Evolutionary conservation across 2,888 invertebrate species (phyloP).

Genomic region (Epiblema foenella): DNA sequence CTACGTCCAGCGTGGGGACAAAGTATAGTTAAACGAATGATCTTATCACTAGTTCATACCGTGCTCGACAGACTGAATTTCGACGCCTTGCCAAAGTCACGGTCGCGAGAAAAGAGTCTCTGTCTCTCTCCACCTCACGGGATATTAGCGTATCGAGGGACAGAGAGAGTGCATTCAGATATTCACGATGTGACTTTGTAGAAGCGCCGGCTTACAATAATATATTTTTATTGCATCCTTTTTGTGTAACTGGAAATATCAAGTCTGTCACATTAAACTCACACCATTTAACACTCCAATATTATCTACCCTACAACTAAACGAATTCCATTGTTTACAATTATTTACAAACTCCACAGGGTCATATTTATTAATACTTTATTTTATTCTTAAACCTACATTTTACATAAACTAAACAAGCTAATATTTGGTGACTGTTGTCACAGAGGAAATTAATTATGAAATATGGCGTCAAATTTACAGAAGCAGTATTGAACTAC

Average conservation of each 20-base stretch:
- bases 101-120: constrained; percentile 42
- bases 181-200: constrained; percentile 31
- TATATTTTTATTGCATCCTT: constrained; percentile 10
- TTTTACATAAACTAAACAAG: constrained; percentile 39
- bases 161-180: constrained; percentile 7
- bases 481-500: constrained; percentile 70
- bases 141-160: not conserved
- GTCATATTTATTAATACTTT: constrained; percentile 34
- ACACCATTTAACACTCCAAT: constrained; percentile 51
- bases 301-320: constrained; percentile 61
- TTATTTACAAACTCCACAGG: constrained; percentile 66
- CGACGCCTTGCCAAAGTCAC: constrained; percentile 56
- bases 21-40: constrained; percentile 54
- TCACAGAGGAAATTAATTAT: constrained; percentile 42
- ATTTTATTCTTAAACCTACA: constrained; percentile 34
- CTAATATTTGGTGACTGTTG: constrained; percentile 37
- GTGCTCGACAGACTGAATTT: constrained; percentile 70
- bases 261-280: constrained; percentile 40
- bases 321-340: constrained; percentile 58
- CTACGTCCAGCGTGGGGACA: constrained; percentile 58
- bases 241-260: constrained; percentile 26
- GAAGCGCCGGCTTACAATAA: constrained; percentile 31
- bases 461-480: constrained; percentile 63
- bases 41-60: constrained; percentile 75
- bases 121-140: constrained; percentile 19